Evolutionary conservation across 1,140 invertebrate species (phyloP).

Genomic region (Berghia stephanieae): DNA sequence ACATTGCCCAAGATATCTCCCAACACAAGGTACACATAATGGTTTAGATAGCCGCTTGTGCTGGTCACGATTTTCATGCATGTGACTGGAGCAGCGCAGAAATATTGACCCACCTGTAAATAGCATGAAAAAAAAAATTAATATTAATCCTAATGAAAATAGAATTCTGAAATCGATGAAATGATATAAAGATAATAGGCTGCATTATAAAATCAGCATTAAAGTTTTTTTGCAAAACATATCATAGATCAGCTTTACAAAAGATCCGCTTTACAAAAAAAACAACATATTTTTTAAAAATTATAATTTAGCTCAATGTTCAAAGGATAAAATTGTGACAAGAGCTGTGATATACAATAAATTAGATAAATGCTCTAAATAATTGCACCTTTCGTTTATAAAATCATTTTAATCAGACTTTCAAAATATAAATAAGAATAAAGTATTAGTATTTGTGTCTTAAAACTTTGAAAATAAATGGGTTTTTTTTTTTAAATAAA

Average conservation of each 20-base stretch:
- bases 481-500: no score
- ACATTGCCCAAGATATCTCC: constrained; percentile 53
- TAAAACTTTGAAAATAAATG: no score
- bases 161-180: background rate
- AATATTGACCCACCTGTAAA: constrained; percentile 53
- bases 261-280: background rate
- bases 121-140: constrained; percentile 6
- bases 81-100: constrained; percentile 48
- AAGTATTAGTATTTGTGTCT: no score
- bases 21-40: constrained; percentile 31
- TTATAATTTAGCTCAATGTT: no score
- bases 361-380: background rate
- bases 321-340: no score
- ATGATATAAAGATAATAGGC: background rate
- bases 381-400: no score
- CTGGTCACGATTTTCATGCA: constrained; percentile 29
- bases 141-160: background rate
- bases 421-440: no score
- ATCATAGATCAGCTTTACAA: background rate
- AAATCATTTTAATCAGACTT: no score
- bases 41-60: background rate
- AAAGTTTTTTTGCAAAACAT: background rate
- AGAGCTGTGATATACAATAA: background rate
- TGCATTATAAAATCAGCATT: background rate
- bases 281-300: no score